phyloP scores from a whole-genome alignment of 2,113 vertebrate genomes.

The Lophius piscatorius region DNA sequence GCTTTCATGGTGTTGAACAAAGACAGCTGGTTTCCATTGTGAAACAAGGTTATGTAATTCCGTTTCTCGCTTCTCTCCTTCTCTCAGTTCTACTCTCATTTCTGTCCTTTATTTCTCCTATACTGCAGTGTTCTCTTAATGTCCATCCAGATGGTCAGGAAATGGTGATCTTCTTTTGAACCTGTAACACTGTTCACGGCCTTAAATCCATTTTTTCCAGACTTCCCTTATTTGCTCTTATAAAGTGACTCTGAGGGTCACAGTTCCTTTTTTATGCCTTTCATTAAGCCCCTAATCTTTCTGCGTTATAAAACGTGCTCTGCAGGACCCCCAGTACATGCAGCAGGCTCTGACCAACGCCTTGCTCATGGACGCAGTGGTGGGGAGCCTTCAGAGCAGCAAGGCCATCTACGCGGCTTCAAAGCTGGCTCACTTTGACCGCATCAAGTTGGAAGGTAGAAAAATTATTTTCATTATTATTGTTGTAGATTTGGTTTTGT shows the following conservation, averaged over 20 bases:
- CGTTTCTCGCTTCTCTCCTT: background rate
- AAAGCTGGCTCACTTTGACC: conserved; percentile 92
- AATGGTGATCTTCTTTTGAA: no score
- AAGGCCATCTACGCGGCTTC: conserved; percentile 90
- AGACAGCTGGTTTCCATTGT: conserved; percentile 43
- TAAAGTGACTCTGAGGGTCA: no score
- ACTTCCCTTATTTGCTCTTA: no score
- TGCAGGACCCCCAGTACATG: conserved; percentile 94
- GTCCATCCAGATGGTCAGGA: background rate
- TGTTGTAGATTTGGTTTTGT: background rate
- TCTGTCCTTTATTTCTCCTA: background rate
- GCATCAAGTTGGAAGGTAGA: conserved; percentile 88
- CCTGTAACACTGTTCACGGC: no score
- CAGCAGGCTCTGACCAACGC: conserved; percentile 95
- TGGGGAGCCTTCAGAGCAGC: conserved; percentile 89
- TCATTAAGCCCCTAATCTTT: background rate
- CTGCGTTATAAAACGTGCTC: background rate
- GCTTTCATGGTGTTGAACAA: background rate
- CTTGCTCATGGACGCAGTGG: conserved; percentile 95
- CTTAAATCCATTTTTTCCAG: no score
- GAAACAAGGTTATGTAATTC: conserved; percentile 33
- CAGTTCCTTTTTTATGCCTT: background rate
- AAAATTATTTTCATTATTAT: no score
- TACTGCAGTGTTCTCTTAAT: background rate
- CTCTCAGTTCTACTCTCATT: background rate